Percentiles rank a stretch among this genome's conserved stretches.
Evolutionary conservation across 2,113 vertebrate genomes (phyloP).

Genomic region (Petrocephalus zakoni): DNA sequence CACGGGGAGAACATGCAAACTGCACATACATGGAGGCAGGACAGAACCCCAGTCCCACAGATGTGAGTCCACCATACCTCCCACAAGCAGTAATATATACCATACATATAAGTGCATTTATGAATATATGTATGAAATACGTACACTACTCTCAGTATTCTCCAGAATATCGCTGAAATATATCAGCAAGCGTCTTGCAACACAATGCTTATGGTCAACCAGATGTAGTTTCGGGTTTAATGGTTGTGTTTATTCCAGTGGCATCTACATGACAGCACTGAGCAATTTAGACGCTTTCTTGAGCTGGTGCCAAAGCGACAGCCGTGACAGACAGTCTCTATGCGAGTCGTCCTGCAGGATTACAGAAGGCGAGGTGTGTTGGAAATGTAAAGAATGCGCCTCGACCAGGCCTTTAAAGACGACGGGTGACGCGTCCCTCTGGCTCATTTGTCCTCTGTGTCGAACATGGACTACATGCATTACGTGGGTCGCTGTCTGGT

Average conservation of each 20-base stretch:
- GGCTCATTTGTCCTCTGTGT: neutral
- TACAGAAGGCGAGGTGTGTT: constrained; percentile 32
- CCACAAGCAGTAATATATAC: neutral
- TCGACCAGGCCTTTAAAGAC: neutral
- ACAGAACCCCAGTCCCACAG: neutral
- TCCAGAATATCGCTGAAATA: neutral
- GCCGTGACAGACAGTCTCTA: neutral
- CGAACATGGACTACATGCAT: constrained; percentile 31
- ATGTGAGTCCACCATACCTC: neutral
- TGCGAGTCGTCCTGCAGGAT: constrained; percentile 23
- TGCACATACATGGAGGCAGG: neutral
- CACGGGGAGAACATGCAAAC: neutral
- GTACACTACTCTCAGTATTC: neutral
- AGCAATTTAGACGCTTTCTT: neutral
- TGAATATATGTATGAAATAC: neutral
- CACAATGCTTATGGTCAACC: neutral
- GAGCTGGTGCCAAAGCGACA: neutral
- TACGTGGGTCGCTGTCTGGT: constrained; percentile 36
- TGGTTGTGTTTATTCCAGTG: neutral
- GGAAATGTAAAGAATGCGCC: neutral
- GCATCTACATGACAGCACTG: neutral
- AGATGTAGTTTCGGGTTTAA: neutral
- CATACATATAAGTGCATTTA: neutral
- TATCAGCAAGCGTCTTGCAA: neutral
- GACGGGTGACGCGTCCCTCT: neutral